phyloP scores from a whole-genome alignment of 2,113 vertebrate genomes.

The Struthio camelus region DNA sequence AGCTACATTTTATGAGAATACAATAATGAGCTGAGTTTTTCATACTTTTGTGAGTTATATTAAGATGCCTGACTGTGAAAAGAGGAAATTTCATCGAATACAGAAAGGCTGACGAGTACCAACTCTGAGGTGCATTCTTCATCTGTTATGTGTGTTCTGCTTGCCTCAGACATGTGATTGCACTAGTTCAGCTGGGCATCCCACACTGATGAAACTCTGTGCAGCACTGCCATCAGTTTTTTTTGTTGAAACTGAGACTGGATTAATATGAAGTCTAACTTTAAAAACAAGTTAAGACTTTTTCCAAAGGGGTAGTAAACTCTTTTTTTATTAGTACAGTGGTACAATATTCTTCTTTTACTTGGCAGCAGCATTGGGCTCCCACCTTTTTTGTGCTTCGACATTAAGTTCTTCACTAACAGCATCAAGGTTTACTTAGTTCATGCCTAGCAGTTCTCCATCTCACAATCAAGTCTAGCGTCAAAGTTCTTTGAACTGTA shows the following conservation, averaged over 20 bases:
- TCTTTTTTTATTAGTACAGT: background rate
- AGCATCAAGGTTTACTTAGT: background rate
- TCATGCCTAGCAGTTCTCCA: background rate
- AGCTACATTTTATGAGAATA: background rate
- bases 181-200: background rate
- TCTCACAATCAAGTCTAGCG: background rate
- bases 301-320: background rate
- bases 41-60: background rate
- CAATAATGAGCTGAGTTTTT: background rate
- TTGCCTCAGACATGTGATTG: background rate
- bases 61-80: background rate
- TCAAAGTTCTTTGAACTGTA: background rate
- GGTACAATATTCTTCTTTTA: background rate
- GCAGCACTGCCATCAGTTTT: background rate
- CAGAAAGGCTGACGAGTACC: background rate
- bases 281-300: background rate
- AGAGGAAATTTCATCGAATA: background rate
- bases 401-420: background rate
- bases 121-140: background rate
- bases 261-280: background rate
- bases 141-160: background rate
- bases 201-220: background rate
- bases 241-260: background rate
- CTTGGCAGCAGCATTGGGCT: background rate
- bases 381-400: background rate